Evolutionary conservation across 2,113 vertebrate species (phyloP).

Genomic region (Ellobius talpinus): DNA sequence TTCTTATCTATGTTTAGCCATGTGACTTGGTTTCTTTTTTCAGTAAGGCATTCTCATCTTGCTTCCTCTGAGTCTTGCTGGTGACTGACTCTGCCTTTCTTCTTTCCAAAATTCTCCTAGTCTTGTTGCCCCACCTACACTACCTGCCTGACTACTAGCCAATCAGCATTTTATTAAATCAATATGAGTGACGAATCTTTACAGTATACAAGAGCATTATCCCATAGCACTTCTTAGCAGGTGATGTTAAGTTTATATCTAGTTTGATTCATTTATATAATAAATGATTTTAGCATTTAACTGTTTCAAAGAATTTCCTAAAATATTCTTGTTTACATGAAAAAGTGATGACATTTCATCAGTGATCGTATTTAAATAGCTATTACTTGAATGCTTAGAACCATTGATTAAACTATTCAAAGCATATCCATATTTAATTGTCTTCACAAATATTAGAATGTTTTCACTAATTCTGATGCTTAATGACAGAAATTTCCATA

Average conservation of each 20-base stretch:
- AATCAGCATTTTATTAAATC: too few relatives aligned
- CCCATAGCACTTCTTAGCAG: not conserved
- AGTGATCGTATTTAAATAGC: not conserved
- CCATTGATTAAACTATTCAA: not conserved
- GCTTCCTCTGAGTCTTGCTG: too few relatives aligned
- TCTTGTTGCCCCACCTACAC: too few relatives aligned
- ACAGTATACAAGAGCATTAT: too few relatives aligned
- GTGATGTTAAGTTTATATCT: not conserved
- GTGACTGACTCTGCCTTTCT: too few relatives aligned
- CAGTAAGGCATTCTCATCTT: too few relatives aligned
- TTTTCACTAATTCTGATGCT: not conserved
- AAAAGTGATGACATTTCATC: not conserved
- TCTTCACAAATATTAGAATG: not conserved
- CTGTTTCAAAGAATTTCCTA: not conserved
- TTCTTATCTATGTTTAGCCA: too few relatives aligned
- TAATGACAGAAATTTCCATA: not conserved
- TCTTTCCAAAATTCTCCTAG: too few relatives aligned
- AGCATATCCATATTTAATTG: not conserved
- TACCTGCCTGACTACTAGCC: too few relatives aligned
- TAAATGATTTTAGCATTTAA: not conserved
- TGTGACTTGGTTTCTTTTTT: too few relatives aligned
- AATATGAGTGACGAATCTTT: too few relatives aligned
- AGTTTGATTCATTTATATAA: not conserved
- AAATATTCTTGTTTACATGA: not conserved
- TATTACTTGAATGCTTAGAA: not conserved